Base-by-base conservation (phyloP, 1,140 invertebrate genomes). In the Drosophila novamexicana region DNA sequence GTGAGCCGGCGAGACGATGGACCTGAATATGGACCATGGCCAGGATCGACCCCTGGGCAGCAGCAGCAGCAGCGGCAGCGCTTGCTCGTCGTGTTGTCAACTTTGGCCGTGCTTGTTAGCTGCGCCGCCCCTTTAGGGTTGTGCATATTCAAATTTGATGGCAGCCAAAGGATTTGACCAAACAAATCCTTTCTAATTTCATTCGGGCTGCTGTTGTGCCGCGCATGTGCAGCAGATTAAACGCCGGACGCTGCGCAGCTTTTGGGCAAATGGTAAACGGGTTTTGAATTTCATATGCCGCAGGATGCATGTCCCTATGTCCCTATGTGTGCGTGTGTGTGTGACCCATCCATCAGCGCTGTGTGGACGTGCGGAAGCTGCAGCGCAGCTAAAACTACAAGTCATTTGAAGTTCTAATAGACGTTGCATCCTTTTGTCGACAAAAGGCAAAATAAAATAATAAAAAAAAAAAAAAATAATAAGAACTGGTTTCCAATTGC, bases 381-480 rank as follows among this genome's bases (percentile, higher is more conserved):
- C 76, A 76, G 50, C 66, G 67, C 67, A 84, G 58, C 71, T 59
- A 71, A 81, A 85, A 81, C 72, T 82, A 88, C 83, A 88, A 86
- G 84, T 85, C 82, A 85, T 85, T 85, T 86, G 80, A 86, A 86
- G 79, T 80, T 86, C 79, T 75, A 86, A 86, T 86, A 86, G 84
- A 88, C 73, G 83, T 79, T 86, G 77, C 84, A 86, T 83, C 84
- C 83, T 89, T 88, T 83, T 79, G 68, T 78, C 66, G 50, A 45
- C 49, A 70, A 78, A 71, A 82, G 49, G 59, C 37, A 57, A 66
- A 68, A 68, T 61, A 68, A 47, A 44, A 29, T 16, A 12, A 57
- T 59, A 68, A 68, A 52, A 68, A 47, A 44, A 29, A 12, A 12
- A 49, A 68, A 44, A 68, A 44, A 77, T 71, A 57, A 59, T 10